Conservation (phyloP, 2,888 invertebrate genomes). For the Drosophila bunnanda region DNA sequence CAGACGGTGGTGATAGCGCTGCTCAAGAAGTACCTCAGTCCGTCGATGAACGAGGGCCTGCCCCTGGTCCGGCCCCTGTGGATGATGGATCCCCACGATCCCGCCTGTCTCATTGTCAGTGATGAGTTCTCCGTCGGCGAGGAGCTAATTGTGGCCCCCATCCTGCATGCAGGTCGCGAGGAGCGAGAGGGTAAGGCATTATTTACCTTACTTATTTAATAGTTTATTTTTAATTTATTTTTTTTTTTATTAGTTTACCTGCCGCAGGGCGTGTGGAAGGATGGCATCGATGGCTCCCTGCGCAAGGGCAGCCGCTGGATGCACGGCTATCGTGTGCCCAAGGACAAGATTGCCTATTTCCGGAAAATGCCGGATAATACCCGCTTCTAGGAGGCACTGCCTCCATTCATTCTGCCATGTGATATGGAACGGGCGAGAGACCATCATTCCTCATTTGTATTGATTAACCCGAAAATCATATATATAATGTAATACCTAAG, state of each 20-base stretch:
- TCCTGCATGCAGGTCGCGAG: constrained; percentile 89
- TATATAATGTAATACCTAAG: constrained; percentile 15
- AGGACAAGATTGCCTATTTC: constrained; percentile 93
- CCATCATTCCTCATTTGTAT: constrained; percentile 19
- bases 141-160: constrained; percentile 95
- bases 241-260: constrained; percentile 89
- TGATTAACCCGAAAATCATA: constrained; percentile 6
- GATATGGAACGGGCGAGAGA: constrained; percentile 17
- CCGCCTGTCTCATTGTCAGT: constrained; percentile 89
- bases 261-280: constrained; percentile 96
- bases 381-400: constrained; percentile 86
- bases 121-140: constrained; percentile 96
- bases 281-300: constrained; percentile 93
- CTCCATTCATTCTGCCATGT: constrained; percentile 9
- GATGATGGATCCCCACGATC: constrained; percentile 93
- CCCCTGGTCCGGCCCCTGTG: constrained; percentile 95
- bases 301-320: constrained; percentile 96
- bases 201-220: not conserved
- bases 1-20: constrained; percentile 91
- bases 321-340: constrained; percentile 92
- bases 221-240: not conserved
- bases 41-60: constrained; percentile 91
- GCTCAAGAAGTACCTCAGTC: constrained; percentile 91
- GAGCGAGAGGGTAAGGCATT: constrained; percentile 87
- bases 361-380: constrained; percentile 93